Conservation (phyloP, 2,797 vertebrate species). For the Leptatherina wallacei region DNA sequence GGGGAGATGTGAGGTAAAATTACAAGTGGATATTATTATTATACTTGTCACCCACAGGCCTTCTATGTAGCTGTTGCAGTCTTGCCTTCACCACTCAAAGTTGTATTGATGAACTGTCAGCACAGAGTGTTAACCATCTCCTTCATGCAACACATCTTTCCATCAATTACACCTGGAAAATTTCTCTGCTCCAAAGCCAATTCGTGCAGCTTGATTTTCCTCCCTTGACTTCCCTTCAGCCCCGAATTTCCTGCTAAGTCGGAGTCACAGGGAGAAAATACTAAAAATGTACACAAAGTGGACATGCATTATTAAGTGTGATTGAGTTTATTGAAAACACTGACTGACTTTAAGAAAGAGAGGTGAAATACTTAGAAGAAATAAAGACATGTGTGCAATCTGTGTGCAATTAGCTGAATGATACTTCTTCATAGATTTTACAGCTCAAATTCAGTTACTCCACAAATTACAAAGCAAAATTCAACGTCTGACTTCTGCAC, state of each 20-base stretch:
- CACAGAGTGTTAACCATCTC: conserved; percentile 49
- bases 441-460: not conserved
- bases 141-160: conserved; percentile 45
- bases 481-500: conserved; percentile 13
- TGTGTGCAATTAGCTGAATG: not conserved
- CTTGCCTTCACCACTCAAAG: conserved; percentile 25
- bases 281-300: not conserved
- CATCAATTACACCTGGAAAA: conserved; percentile 47
- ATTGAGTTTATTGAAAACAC: conserved; percentile 12
- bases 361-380: too few species aligned
- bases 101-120: conserved; percentile 61
- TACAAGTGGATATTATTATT: conserved; percentile 9
- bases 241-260: not conserved
- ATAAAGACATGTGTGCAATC: not conserved
- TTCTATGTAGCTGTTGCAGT: conserved; percentile 9
- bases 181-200: conserved; percentile 11
- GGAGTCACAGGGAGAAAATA: conserved; percentile 4
- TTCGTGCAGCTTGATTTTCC: conserved; percentile 31
- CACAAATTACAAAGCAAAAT: conserved; percentile 17
- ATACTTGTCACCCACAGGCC: conserved; percentile 1
- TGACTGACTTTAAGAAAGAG: not conserved
- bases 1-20: conserved; percentile 9
- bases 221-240: conserved; percentile 6
- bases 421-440: not conserved
- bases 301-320: not conserved